Conservation (phyloP, 2,888 invertebrate species). For the Sepioteuthis lessoniana region DNA sequence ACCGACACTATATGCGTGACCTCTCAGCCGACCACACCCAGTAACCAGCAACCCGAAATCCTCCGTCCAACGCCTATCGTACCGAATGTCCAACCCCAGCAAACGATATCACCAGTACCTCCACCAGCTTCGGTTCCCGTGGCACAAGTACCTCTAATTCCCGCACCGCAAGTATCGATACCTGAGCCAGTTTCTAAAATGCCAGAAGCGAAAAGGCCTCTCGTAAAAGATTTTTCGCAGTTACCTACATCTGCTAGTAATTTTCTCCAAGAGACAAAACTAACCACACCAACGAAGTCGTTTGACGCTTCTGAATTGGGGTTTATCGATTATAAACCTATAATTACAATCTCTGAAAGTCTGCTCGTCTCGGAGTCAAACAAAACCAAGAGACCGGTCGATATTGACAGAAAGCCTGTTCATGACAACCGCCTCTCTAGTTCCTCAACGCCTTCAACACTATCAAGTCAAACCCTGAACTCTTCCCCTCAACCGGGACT, state of each 20-base stretch:
- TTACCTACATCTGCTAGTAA: background rate
- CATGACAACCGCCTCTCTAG: background rate
- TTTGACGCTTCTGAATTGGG: background rate
- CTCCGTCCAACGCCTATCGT: background rate
- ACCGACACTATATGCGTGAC: background rate
- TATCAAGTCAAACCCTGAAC: background rate
- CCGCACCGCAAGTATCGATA: no score
- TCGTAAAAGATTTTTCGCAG: background rate
- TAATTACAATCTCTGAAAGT: slow-evolving; percentile 43
- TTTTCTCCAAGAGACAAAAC: background rate
- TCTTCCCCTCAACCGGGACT: background rate
- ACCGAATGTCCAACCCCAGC: background rate
- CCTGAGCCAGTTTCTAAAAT: background rate
- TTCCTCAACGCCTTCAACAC: background rate
- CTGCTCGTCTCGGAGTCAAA: background rate
- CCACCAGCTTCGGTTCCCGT: background rate
- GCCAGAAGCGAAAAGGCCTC: background rate
- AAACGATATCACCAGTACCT: background rate
- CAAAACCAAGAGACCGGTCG: background rate
- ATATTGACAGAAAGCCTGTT: background rate
- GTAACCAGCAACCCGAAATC: background rate
- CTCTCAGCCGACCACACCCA: background rate
- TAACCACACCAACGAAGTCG: background rate
- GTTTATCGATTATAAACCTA: background rate
- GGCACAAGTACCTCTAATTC: background rate